Evolutionary conservation across 2,797 vertebrate species (phyloP), one percentile per base, ranked within the genome.

Genomic region (Echiichthys vipera): DNA sequence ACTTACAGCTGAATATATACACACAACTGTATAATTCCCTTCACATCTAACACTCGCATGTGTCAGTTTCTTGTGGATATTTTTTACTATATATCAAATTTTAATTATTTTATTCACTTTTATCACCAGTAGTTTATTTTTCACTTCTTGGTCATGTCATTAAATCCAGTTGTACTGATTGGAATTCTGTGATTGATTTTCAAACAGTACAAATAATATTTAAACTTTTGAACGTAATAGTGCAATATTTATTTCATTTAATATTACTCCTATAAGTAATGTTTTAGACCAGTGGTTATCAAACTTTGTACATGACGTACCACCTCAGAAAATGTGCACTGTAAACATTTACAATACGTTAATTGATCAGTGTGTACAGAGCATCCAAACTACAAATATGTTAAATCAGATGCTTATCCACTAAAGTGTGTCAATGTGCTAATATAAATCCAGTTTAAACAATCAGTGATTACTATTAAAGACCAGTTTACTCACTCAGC

Each of bases 401-500:
- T 29, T 3, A 34, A 24, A 42, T 68, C 39, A 4, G 30, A 12
- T 36, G 7, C 2, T 32, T 18, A 17, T 32, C 3, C 17, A 20
- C 4, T 6, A 2, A 61, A 32, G 24, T 24, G 1, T 47, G 9
- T 47, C 24, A 37, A 5, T n/a, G 22, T 9, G 6, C 22, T 13
- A 9, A 27, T 10, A 49, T n/a, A n/a, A 37, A 39, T 27, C 34
- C 25, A 29, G 18, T 5, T 20, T 24, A 10, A 46, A 34, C 2
- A 62, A 36, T 25, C 7, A 49, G 9, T 43, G 29, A 20, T 49
- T 63, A 8, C 1, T 25, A 49, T 72, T 18, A 5, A 49, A 25
- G 20, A 40, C 29, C 1, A n/a, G 29, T 53, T 50, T 59, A 86
- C 88, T 89, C 63, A 89, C 96, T 92, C 0, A 97, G 89, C 78